A percentile compares a stretch with the other conserved stretches of the same genome.
Evolutionary conservation across 2,113 vertebrate species (phyloP).

Genomic region (Lonchura striata): DNA sequence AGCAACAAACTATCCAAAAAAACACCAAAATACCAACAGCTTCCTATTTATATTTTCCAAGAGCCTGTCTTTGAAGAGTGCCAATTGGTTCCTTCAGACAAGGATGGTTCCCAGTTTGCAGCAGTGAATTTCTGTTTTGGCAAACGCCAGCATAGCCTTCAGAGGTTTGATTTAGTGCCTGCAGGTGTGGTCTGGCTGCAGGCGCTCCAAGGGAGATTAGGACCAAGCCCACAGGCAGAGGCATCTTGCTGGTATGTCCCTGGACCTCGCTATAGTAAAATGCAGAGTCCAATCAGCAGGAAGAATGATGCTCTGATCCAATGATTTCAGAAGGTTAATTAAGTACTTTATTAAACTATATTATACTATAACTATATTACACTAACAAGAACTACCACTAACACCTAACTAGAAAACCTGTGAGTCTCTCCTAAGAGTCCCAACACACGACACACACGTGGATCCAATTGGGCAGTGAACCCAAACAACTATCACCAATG

Average conservation of each 20-base stretch:
- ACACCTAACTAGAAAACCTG: no score
- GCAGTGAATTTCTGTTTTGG: background rate
- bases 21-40: background rate
- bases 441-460: no score
- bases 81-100: background rate
- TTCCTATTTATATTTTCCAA: background rate
- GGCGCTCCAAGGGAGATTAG: background rate
- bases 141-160: background rate
- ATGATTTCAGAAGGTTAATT: no score
- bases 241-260: fast-evolving
- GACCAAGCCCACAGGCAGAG: background rate
- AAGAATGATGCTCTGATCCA: no score
- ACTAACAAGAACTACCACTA: no score
- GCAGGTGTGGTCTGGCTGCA: background rate
- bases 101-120: background rate
- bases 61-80: background rate
- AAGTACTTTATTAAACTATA: no score
- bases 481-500: no score
- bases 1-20: background rate
- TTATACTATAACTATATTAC: no score
- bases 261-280: background rate
- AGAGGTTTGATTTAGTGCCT: background rate
- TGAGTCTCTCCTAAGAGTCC: no score
- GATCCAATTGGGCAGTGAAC: no score
- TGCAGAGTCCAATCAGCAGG: no score